Evolutionary conservation across 1,140 invertebrate genomes (phyloP).

Genomic region (Drosophila subpulchrella): DNA sequence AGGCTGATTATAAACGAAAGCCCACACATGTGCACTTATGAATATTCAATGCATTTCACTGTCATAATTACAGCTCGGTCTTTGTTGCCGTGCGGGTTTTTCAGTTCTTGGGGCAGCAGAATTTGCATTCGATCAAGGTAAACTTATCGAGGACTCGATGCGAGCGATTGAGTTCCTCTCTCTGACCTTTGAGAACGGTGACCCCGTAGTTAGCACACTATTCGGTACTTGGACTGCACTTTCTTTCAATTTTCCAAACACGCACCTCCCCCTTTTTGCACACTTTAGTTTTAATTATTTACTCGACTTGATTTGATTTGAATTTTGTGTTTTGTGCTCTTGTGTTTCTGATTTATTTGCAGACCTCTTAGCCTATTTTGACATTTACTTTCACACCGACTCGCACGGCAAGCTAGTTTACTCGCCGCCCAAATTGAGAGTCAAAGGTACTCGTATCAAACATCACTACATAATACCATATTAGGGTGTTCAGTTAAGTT

Average conservation of each 20-base stretch:
- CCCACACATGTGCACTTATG: conserved; percentile 58
- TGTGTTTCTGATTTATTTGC: conserved; percentile 86
- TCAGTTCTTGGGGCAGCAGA: conserved; percentile 1
- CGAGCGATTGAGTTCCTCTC: conserved; percentile 6
- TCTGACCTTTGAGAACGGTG: conserved; percentile 18
- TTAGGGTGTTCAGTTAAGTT: background rate
- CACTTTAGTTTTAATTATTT: conserved; percentile 31
- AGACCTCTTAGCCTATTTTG: conserved; percentile 91
- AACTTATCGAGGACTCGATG: conserved; percentile 24
- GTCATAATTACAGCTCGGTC: conserved; percentile 65
- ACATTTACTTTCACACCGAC: conserved; percentile 92
- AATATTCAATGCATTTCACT: conserved; percentile 78
- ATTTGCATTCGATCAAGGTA: conserved; percentile 35
- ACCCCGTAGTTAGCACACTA: conserved; percentile 33
- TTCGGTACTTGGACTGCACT: conserved; percentile 59
- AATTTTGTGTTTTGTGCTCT: conserved; percentile 56
- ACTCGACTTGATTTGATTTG: conserved; percentile 43
- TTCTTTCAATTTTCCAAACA: conserved; percentile 25
- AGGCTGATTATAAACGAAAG: conserved; percentile 63
- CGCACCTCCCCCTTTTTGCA: conserved; percentile 14
- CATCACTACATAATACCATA: conserved; percentile 29
- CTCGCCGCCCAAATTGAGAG: conserved; percentile 89
- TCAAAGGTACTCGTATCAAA: conserved; percentile 88
- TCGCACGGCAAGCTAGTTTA: conserved; percentile 88
- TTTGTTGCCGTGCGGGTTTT: conserved; percentile 32